Base-by-base conservation (phyloP, 2,797 vertebrate species). In the Cynodonichthys magdalenae region DNA sequence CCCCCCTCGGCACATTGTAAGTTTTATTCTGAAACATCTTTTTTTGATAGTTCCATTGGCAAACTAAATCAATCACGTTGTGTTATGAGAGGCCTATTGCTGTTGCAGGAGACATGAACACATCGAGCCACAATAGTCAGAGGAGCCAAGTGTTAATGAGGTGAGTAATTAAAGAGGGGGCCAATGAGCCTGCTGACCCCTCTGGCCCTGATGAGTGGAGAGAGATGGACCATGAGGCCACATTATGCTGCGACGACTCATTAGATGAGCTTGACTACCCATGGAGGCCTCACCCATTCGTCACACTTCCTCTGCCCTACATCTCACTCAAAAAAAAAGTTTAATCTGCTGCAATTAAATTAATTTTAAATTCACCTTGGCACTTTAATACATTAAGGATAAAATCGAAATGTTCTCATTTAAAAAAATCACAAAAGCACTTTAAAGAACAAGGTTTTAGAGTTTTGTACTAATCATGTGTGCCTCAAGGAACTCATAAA, bases 91-190 rank as follows among this genome's bases (percentile, higher is more conserved):
- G 62, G 75, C 69, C 59, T 3, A 15, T 68, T 44, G 59, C 66
- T 59, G 66, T 68, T 58, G 59, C 75, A 56, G 28, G 34, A 55
- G 75, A 82, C 53, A 58, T 72, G 73, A 52, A 58, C 71, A 73
- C 60, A 71, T 46, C 15, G 64, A 74, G 79, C 62, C 14, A 64
- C 72, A 19, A 57, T 34, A 82, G 77, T 74, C 71, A 76, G 74
- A 81, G 64, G 68, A 82, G 83, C 67, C 50, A 50, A 72, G 83
- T 84, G 87, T 84, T 88, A 90, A 92, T 91, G 86, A 92, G 80
- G 80, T 83, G 76, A 90, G 86, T 90, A 89, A 92, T 91, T 91
- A 91, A 88, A 78, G 79, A 71, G 67, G 68, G 59, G 50, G 71
- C 66, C 84, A 89, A 81, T 69, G 82, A 89, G 85, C 73, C 75